These are phyloP conservation scores for Sebastes variabilis DNA, from an alignment of 2,797 vertebrate species.

Conservation along the genomic window DNA sequence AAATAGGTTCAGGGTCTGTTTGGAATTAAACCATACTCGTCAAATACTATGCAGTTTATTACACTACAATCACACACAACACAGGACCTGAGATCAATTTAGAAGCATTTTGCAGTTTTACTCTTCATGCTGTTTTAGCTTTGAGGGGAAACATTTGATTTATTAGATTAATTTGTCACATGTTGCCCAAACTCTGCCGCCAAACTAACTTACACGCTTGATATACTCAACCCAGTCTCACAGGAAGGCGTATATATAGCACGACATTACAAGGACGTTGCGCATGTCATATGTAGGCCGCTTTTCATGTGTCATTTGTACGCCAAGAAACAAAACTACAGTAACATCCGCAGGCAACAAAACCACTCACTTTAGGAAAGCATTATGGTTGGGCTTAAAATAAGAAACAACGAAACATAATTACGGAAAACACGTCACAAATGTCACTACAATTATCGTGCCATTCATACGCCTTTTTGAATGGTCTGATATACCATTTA, in stretches of 20 bases:
- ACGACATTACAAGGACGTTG: too few relatives aligned
- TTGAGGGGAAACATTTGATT: background rate
- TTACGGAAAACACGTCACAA: too few relatives aligned
- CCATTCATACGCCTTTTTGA: too few relatives aligned
- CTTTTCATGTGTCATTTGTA: too few relatives aligned
- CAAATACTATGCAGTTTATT: background rate
- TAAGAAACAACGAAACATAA: too few relatives aligned
- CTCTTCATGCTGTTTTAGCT: background rate
- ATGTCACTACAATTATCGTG: too few relatives aligned
- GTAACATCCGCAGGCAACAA: too few relatives aligned
- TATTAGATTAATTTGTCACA: slow-evolving; percentile 1
- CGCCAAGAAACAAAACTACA: too few relatives aligned
- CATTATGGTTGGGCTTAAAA: too few relatives aligned
- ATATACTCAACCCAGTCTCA: background rate
- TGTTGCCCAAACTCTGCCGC: background rate
- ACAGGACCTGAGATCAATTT: background rate
- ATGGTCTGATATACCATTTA: too few relatives aligned
- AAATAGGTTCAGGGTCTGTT: background rate
- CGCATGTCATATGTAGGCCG: too few relatives aligned
- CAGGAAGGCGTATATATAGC: too few relatives aligned
- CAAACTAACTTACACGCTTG: background rate
- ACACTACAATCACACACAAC: fast-evolving
- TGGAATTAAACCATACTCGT: background rate
- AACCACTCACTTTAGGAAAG: fast-evolving
- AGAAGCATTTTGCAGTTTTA: background rate